These are phyloP conservation scores for Ardeotis arabs DNA, from an alignment of 2,113 vertebrate genomes.

Conservation along the genomic window DNA sequence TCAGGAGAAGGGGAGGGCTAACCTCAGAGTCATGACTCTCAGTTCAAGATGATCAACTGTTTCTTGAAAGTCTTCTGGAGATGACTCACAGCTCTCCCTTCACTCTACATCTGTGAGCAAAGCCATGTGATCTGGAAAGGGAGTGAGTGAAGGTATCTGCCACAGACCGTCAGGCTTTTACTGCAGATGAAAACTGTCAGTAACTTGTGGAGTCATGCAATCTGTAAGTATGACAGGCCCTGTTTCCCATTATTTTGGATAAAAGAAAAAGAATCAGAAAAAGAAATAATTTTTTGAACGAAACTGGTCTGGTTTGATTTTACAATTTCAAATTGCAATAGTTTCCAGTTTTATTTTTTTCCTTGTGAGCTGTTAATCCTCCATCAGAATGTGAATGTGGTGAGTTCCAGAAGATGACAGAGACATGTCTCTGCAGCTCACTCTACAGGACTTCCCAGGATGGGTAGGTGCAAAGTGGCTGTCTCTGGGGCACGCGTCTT, in stretches of 20 bases:
- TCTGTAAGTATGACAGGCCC: background rate
- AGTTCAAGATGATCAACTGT: background rate
- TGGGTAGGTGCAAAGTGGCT: background rate
- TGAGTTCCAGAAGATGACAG: background rate
- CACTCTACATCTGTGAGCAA: background rate
- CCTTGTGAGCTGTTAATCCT: background rate
- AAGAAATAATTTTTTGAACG: background rate
- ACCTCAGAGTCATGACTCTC: background rate
- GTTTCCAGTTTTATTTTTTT: background rate
- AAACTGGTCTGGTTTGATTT: background rate
- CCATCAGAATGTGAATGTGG: background rate
- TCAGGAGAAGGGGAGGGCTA: background rate
- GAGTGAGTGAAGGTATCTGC: background rate
- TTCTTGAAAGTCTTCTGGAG: background rate
- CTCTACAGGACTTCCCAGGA: background rate
- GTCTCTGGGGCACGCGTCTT: accelerated
- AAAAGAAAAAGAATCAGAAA: background rate
- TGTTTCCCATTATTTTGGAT: background rate
- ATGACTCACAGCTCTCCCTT: background rate
- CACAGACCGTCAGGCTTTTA: background rate
- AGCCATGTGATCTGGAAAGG: background rate
- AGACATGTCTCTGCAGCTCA: background rate
- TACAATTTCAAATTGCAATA: background rate
- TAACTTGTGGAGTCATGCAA: background rate
- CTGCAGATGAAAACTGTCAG: background rate